Conservation (phyloP, 2,888 invertebrate species). For the Aricia artaxerxes region DNA sequence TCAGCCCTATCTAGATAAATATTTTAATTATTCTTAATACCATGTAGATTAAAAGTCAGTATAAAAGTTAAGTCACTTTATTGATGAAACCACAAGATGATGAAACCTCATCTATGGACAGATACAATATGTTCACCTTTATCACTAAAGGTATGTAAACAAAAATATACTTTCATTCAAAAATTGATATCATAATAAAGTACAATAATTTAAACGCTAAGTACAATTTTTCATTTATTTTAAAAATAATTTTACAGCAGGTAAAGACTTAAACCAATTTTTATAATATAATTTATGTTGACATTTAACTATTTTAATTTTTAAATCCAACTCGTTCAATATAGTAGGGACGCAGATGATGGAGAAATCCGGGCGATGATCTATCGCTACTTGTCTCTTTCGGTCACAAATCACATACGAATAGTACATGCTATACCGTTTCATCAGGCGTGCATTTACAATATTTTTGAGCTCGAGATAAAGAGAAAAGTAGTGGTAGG, state of each 20-base stretch:
- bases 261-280: background rate
- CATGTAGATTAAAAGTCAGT: conserved; percentile 41
- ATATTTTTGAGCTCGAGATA: background rate
- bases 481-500: background rate
- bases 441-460: background rate
- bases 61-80: conserved; percentile 73
- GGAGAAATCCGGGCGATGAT: background rate
- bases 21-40: background rate
- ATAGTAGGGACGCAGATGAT: background rate
- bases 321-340: background rate
- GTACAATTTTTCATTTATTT: background rate
- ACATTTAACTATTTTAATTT: background rate
- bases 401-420: background rate
- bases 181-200: conserved; percentile 15
- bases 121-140: conserved; percentile 36
- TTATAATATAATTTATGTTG: background rate
- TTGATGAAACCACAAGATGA: conserved; percentile 75
- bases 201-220: background rate
- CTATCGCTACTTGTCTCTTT: background rate
- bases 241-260: conserved; percentile 1
- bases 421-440: background rate
- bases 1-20: no score
- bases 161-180: background rate
- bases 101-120: conserved; percentile 75
- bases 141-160: conserved; percentile 3